Base-by-base conservation (phyloP, 2,797 vertebrate genomes). In the Scolopax bukidnonensis region DNA sequence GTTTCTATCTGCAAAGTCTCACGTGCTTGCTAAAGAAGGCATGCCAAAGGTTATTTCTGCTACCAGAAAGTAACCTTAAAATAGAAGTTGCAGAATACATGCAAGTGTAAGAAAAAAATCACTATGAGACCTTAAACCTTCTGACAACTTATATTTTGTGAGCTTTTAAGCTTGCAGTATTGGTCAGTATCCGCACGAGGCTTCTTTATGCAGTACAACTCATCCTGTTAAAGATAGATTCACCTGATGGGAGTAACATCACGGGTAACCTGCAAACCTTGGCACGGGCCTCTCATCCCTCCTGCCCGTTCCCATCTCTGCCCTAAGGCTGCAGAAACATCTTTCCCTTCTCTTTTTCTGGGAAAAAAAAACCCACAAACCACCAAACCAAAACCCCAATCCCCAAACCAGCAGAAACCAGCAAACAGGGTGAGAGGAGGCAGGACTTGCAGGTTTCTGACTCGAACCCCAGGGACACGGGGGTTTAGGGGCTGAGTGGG, bases 381-480 rank as follows among this genome's bases (percentile, higher is more conserved):
- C 43, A 45, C 18, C 19, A 47, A 21, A 5, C 16, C 57, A 23
- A 23, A 23, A 36, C 33, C 2, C 13, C 54, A 59, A 23, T 18
- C 5, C 15, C 24, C 24, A 89, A 82, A 40, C 19, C 54, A 76
- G 41, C 24, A 63, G 3, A 93, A 92, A 73, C 20, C 51, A 79
- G 80, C 36, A 90, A 73, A 17, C 6, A 67, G n/a, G 12, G 48
- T 36, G 65, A 71, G 40, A 83, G 57, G 38, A 75, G 50, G 50
- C 33, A 81, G 47, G 0, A 1, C 50, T 53, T 32, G 41, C 36
- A 28, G 0, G 0, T 17, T 59, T 47, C 4, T 16, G 61, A 40
- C 41, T 67, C 68, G 17, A 45, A 54, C 28, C 47, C 65, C 81
- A 64, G 41, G 16, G 47, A 50, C 21, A 6, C 0, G 1, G 1